Evolutionary conservation across 2,797 vertebrate species (phyloP).

Genomic region (Acanthornis magna): DNA sequence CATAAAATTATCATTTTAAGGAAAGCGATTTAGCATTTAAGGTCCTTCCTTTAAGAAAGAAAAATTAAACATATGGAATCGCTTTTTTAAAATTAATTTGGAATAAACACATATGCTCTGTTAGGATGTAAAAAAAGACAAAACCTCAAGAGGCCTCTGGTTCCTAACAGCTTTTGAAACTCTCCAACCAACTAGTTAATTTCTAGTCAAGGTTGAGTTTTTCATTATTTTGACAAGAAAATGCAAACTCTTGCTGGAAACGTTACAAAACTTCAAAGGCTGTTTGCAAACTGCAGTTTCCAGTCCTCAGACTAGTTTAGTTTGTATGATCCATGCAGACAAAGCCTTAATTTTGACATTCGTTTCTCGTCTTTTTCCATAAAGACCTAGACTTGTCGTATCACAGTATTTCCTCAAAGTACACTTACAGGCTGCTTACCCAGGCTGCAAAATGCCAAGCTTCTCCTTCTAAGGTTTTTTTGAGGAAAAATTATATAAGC

Average conservation of each 20-base stretch:
- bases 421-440: constrained; percentile 5
- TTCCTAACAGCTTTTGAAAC: constrained; percentile 1
- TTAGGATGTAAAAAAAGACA: neutral
- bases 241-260: constrained; percentile 40
- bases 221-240: constrained; percentile 17
- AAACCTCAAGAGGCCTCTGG: constrained; percentile 5
- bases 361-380: neutral
- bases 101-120: neutral
- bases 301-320: constrained; percentile 16
- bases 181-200: neutral
- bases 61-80: neutral
- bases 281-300: constrained; percentile 46
- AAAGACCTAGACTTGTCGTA: constrained; percentile 28
- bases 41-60: constrained; percentile 9
- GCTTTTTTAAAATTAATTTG: neutral
- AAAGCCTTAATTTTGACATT: constrained; percentile 49
- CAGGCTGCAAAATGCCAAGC: constrained; percentile 22
- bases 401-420: constrained; percentile 57
- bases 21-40: constrained; percentile 31
- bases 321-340: constrained; percentile 47
- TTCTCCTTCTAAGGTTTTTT: neutral
- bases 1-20: neutral
- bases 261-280: constrained; percentile 18
- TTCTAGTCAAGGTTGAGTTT: constrained; percentile 14
- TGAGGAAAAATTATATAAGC: constrained; percentile 41